Conservation (phyloP, 2,888 invertebrate genomes). For the Trissolcus japonicus region DNA sequence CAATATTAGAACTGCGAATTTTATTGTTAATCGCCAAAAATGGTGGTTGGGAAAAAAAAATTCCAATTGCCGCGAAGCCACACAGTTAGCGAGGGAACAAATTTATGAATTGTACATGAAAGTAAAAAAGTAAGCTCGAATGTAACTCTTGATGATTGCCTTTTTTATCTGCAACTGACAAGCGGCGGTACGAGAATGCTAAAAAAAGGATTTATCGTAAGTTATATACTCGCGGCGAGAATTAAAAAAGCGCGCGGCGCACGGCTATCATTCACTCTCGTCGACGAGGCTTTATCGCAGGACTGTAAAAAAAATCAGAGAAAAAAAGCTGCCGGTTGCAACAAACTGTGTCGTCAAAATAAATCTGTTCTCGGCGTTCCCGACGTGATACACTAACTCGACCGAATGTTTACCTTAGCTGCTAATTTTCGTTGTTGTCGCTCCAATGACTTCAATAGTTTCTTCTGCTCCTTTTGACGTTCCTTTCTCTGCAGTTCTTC, state of each 20-base stretch:
- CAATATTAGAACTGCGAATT: constrained; percentile 3
- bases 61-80: constrained; percentile 28
- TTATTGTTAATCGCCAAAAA: constrained; percentile 6
- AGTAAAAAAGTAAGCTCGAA: constrained; percentile 49
- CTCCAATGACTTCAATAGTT: constrained; percentile 93
- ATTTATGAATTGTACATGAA: constrained; percentile 43
- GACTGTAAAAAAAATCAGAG: constrained; percentile 15
- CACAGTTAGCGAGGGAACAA: constrained; percentile 38
- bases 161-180: constrained; percentile 56
- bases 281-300: constrained; percentile 29
- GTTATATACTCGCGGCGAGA: constrained; percentile 47
- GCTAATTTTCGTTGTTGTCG: constrained; percentile 94
- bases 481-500: constrained; percentile 91
- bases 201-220: constrained; percentile 55
- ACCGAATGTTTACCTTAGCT: constrained; percentile 79
- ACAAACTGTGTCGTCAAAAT: constrained; percentile 25
- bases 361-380: not conserved
- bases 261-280: constrained; percentile 44
- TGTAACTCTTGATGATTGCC: constrained; percentile 53
- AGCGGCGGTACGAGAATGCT: constrained; percentile 41
- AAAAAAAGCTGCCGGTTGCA: constrained; percentile 5
- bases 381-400: constrained; percentile 7
- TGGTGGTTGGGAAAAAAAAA: constrained; percentile 39
- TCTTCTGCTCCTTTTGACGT: constrained; percentile 91
- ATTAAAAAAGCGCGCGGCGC: constrained; percentile 47